Conservation (phyloP, 2,113 vertebrate genomes). For the Tetrao urogallus region DNA sequence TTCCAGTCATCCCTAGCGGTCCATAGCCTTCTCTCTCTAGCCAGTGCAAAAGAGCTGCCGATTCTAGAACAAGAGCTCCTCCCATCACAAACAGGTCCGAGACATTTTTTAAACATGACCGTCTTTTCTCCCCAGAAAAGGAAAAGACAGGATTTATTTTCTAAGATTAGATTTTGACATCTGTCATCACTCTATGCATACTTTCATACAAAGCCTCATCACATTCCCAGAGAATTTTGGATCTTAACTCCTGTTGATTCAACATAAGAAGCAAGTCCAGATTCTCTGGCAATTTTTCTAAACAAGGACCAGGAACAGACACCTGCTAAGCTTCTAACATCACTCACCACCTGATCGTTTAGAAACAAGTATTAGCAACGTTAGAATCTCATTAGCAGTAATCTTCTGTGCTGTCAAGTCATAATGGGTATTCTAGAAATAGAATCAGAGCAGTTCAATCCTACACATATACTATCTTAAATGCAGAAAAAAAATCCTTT, state of each 20-base stretch:
- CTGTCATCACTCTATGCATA: not conserved
- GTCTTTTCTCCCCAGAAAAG: conserved; percentile 79
- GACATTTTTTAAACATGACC: conserved; percentile 95
- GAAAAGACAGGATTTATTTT: conserved; percentile 63
- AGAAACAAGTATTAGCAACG: not conserved
- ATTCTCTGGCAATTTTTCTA: conserved; percentile 3
- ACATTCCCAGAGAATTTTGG: not conserved
- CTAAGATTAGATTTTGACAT: conserved; percentile 21
- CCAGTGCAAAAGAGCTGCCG: conserved; percentile 93
- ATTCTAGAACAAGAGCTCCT: conserved; percentile 94
- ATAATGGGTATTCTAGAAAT: not conserved
- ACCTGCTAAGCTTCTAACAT: not conserved
- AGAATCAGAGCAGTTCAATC: not conserved
- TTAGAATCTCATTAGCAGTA: not conserved
- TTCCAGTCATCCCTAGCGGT: conserved; percentile 96
- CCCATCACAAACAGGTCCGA: conserved; percentile 99
- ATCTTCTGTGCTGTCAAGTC: not conserved
- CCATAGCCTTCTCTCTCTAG: conserved; percentile 95
- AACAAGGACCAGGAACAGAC: not conserved
- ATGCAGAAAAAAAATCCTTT: not conserved
- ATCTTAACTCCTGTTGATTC: not conserved
- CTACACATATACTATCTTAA: not conserved
- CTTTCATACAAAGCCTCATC: not conserved
- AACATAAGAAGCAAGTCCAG: not conserved
- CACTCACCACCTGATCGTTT: not conserved